phyloP scores from a whole-genome alignment of 2,888 invertebrate species.

The Elysia crispata region DNA sequence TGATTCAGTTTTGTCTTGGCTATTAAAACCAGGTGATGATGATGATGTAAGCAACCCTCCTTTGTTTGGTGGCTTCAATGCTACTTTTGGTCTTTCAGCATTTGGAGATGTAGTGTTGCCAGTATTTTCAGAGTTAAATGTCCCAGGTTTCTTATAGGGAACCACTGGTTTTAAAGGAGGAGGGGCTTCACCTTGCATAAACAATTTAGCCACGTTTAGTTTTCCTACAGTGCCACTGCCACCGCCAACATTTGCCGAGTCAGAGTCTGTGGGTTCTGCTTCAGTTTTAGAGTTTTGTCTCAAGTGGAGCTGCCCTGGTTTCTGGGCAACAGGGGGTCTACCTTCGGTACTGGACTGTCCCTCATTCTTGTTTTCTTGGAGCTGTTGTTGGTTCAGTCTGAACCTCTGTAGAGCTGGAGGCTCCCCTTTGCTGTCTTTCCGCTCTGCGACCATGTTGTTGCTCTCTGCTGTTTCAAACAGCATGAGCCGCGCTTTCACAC shows the following conservation, averaged over 20 bases:
- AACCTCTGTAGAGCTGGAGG: too few species aligned
- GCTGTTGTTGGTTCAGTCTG: too few species aligned
- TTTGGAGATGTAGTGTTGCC: neutral
- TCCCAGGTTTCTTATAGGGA: neutral
- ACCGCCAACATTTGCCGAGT: too few species aligned
- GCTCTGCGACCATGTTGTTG: slow-evolving; percentile 1
- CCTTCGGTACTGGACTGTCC: too few species aligned
- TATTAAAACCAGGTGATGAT: slow-evolving; percentile 24
- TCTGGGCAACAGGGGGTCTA: slow-evolving; percentile 25
- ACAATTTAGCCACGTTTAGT: neutral
- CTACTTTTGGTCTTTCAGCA: slow-evolving; percentile 16
- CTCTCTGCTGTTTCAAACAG: slow-evolving; percentile 23
- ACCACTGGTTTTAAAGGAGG: slow-evolving; percentile 9
- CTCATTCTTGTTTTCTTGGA: too few species aligned
- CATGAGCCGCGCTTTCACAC: slow-evolving; percentile 35
- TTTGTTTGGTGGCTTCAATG: slow-evolving; percentile 12
- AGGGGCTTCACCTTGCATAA: neutral
- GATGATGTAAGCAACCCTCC: neutral
- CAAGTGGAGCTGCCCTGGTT: neutral
- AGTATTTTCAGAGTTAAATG: neutral
- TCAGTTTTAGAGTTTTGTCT: too few species aligned
- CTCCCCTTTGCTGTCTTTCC: slow-evolving; percentile 12
- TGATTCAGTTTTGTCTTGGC: neutral
- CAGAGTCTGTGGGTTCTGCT: too few species aligned
- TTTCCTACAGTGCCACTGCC: too few species aligned